Conservation (phyloP, 2,888 invertebrate genomes). For the Lithophane leautieri region DNA sequence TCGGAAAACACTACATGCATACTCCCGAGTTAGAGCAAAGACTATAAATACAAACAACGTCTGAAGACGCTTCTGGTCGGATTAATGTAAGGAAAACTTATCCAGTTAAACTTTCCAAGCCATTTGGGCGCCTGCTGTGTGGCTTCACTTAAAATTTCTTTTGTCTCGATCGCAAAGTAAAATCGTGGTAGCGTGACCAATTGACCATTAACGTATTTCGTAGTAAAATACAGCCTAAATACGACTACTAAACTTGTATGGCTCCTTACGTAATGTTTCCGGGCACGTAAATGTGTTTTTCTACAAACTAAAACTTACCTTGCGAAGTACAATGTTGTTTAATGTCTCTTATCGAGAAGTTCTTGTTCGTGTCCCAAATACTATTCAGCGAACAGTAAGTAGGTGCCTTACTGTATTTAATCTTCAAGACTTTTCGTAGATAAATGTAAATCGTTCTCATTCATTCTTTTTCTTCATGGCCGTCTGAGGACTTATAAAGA, state of each 20-base stretch:
- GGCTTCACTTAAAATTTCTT: conserved; percentile 66
- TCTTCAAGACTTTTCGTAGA: conserved; percentile 43
- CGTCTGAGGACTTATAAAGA: conserved; percentile 34
- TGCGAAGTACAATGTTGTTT: conserved; percentile 52
- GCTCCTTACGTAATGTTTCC: conserved; percentile 57
- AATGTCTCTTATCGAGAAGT: conserved; percentile 71
- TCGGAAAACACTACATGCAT: conserved; percentile 68
- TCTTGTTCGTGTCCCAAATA: conserved; percentile 72
- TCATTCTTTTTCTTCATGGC: conserved; percentile 41
- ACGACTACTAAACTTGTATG: conserved; percentile 50
- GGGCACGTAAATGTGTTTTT: conserved; percentile 63
- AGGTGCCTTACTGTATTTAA: conserved; percentile 54
- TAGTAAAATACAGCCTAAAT: conserved; percentile 52
- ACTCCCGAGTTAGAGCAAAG: conserved; percentile 63
- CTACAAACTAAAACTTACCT: conserved; percentile 58
- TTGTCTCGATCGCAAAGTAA: conserved; percentile 44
- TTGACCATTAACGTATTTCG: conserved; percentile 49
- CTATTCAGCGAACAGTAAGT: conserved; percentile 59
- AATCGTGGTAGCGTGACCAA: conserved; percentile 43
- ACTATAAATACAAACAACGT: conserved; percentile 74
- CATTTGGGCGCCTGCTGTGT: conserved; percentile 67
- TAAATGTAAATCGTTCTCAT: conserved; percentile 51
- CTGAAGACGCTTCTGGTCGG: conserved; percentile 69
- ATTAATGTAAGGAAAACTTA: conserved; percentile 79
- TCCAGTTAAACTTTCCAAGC: conserved; percentile 79